Conservation (phyloP, 1,140 invertebrate species). For the Pseudomyrmex flavicornis region DNA sequence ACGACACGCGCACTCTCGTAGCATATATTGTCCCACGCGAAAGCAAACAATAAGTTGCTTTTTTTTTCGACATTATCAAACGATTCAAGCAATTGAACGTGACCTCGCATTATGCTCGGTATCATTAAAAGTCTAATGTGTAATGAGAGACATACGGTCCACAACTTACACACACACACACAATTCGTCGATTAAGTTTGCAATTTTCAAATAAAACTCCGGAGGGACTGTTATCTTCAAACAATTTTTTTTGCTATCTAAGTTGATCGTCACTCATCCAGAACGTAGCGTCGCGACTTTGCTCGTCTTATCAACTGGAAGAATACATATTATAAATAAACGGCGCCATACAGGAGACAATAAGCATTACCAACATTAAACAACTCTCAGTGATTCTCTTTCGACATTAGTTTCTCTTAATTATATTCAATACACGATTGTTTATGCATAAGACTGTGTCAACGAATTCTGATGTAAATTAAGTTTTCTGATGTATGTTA, state of each 20-base stretch:
- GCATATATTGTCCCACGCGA: slow-evolving; percentile 7
- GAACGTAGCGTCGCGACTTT: not conserved
- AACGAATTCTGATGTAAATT: no score
- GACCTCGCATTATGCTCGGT: slow-evolving; percentile 13
- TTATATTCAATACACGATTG: not conserved
- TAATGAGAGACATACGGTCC: not conserved
- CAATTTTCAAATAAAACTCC: slow-evolving; percentile 20
- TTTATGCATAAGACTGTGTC: no score
- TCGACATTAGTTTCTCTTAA: not conserved
- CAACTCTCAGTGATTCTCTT: not conserved
- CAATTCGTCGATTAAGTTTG: slow-evolving; percentile 1
- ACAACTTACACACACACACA: not conserved
- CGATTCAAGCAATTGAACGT: slow-evolving; percentile 34
- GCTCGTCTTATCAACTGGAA: slow-evolving; percentile 26
- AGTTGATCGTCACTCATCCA: not conserved
- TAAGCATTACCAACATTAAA: slow-evolving; percentile 27
- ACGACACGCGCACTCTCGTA: slow-evolving; percentile 1
- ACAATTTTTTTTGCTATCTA: slow-evolving; percentile 6
- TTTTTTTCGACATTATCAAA: slow-evolving; percentile 17
- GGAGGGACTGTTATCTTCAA: not conserved
- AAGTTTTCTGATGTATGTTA: no score
- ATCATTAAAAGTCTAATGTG: not conserved
- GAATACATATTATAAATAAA: slow-evolving; percentile 47
- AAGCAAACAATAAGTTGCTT: slow-evolving; percentile 37
- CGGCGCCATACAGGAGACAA: slow-evolving; percentile 28